A percentile compares a stretch with the other conserved stretches of the same genome.
These are phyloP conservation scores for Blomia tropicalis DNA, from an alignment of 2,888 invertebrate genomes.

Conservation along the genomic window DNA sequence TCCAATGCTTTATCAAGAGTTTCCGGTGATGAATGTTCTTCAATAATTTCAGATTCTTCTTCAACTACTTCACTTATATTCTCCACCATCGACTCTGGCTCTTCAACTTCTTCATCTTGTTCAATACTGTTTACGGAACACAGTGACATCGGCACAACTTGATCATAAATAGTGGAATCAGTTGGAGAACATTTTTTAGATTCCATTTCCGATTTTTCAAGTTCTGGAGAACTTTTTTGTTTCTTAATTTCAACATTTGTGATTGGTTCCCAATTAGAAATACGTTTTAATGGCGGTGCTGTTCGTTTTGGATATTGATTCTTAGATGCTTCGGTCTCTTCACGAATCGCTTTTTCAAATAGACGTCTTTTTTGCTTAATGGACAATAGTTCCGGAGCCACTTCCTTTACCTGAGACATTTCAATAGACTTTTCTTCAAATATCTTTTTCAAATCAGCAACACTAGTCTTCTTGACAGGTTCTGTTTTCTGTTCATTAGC, in stretches of 20 bases:
- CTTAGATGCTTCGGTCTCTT: constrained; percentile 18
- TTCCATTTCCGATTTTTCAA: neutral
- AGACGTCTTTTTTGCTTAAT: constrained; percentile 1
- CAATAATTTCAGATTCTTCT: neutral
- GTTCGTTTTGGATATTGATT: constrained; percentile 17
- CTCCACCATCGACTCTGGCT: neutral
- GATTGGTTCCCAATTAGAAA: neutral
- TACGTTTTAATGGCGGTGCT: neutral
- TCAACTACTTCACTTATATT: neutral
- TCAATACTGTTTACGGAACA: neutral
- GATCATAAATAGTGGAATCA: neutral
- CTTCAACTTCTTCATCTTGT: neutral
- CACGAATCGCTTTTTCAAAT: constrained; percentile 21
- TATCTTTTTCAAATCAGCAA: constrained; percentile 6
- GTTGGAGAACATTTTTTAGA: neutral
- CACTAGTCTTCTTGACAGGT: constrained; percentile 2
- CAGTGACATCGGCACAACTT: neutral
- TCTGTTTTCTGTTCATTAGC: neutral
- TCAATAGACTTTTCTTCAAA: neutral
- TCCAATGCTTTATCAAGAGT: neutral
- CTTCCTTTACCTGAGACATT: neutral
- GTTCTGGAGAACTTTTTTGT: neutral
- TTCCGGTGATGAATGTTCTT: neutral
- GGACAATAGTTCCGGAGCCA: constrained; percentile 5
- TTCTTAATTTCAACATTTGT: neutral